Base-by-base conservation (phyloP, 2,113 vertebrate genomes). In the Chionis minor region DNA sequence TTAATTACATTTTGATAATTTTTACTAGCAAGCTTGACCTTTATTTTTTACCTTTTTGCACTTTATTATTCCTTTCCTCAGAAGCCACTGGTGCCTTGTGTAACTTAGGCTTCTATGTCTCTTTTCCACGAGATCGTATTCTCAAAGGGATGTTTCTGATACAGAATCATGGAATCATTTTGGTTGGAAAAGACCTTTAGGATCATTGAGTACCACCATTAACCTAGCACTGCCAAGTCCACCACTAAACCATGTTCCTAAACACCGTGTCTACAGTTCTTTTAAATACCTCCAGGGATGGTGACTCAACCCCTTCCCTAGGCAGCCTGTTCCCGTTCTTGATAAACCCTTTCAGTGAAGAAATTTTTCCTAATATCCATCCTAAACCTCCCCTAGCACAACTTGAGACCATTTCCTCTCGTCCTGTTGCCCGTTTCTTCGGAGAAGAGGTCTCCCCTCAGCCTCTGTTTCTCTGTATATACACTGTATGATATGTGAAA, bases 351-450 rank as follows among this genome's bases (percentile, higher is more conserved):
- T 40, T 14, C 1, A 2, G 42, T 75, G 23, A 40, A 58, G 22
- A 49, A 23, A 3, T 33, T 17, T 38, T 16, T 74, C 59, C 33
- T 65, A 20, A 35, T 9, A 9, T n/a, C 75, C 15, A 28, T 3
- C 5, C 49, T 72, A 88, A 72, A 49, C 28, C 14, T 71, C 8
- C 14, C 28, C 23, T 51, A 30, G 35, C 3, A 0, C 42, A 81
- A 49, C 51, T 20, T 81, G n/a, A 81, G 75, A 5, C 58, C 4
- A 0, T 65, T 80, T 40, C 12, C 4, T n/a, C 23, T 72, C 2
- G 1, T 26, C 10, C 56, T n/a, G 1, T 80, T 4, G 0, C n/a
- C n/a, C 11, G 15, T 47, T 62, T 40, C 14, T 5, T 70, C 38
- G 14, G 27, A 62, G 26, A 56, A 32, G 22, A 55, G 33, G 4